These are phyloP conservation scores for Lagocephalus sceleratus DNA, from an alignment of 2,797 vertebrate genomes.

Conservation along the genomic window DNA sequence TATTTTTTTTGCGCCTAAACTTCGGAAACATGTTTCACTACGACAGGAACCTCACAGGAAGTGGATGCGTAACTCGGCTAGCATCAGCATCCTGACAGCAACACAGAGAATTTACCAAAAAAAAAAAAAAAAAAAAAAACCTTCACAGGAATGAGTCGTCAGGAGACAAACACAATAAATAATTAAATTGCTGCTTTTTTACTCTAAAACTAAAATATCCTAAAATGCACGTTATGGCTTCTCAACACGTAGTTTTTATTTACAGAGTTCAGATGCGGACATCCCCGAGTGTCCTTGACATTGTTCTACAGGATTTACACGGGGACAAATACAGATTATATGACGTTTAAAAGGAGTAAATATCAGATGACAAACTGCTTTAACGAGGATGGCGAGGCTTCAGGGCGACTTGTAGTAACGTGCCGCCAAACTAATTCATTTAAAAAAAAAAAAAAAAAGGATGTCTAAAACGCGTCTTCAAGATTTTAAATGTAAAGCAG, in stretches of 20 bases:
- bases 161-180: constrained; percentile 46
- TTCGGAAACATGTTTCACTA: constrained; percentile 57
- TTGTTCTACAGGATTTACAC: constrained; percentile 9
- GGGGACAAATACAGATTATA: constrained; percentile 18
- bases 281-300: constrained; percentile 5
- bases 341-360: too few relatives aligned
- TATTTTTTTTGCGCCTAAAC: constrained; percentile 59
- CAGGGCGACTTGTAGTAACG: too few relatives aligned
- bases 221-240: constrained; percentile 48
- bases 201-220: constrained; percentile 39
- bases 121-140: constrained; percentile 10
- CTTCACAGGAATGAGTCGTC: constrained; percentile 44
- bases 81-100: constrained; percentile 27
- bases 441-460: too few relatives aligned
- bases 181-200: constrained; percentile 11
- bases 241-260: constrained; percentile 34
- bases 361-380: too few relatives aligned
- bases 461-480: too few relatives aligned
- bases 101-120: constrained; percentile 30
- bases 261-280: constrained; percentile 27
- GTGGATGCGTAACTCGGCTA: constrained; percentile 59
- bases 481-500: too few relatives aligned
- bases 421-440: too few relatives aligned
- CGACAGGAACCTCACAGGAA: constrained; percentile 47
- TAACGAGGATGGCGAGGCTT: too few relatives aligned